Evolutionary conservation across 2,797 vertebrate genomes (phyloP).

Genomic region (Typhlichthys eigenmanni): DNA sequence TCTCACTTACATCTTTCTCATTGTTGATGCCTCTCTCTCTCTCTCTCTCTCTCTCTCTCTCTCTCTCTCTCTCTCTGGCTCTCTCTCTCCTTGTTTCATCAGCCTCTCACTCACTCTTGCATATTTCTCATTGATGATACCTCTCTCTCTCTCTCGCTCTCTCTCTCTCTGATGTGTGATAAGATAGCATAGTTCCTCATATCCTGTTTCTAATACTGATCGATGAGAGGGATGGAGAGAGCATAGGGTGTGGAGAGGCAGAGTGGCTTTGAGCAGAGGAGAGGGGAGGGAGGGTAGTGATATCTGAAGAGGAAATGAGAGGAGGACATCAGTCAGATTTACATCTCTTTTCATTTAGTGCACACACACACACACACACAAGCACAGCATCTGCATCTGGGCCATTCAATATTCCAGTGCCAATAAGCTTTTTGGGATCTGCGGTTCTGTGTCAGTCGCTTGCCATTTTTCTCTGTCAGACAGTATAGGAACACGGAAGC

Average conservation of each 20-base stretch:
- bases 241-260: slow-evolving; percentile 18
- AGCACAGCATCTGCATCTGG: slow-evolving; percentile 23
- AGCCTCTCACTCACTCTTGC: slow-evolving; percentile 14
- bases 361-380: slow-evolving; percentile 33
- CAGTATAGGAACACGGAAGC: slow-evolving; percentile 36
- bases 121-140: slow-evolving; percentile 35
- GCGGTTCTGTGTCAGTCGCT: slow-evolving; percentile 52
- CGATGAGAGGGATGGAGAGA: slow-evolving; percentile 61
- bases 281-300: slow-evolving; percentile 51
- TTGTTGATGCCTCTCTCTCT: slow-evolving; percentile 25
- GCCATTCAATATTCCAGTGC: slow-evolving; percentile 57
- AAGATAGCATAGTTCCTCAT: slow-evolving; percentile 76
- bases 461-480: slow-evolving; percentile 27
- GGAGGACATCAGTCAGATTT: slow-evolving; percentile 74
- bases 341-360: slow-evolving; percentile 76
- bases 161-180: slow-evolving; percentile 65
- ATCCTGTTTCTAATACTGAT: slow-evolving; percentile 78
- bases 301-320: slow-evolving; percentile 77
- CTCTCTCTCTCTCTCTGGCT: slow-evolving; percentile 37
- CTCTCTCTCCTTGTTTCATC: slow-evolving; percentile 40
- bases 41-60: slow-evolving; percentile 3
- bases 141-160: slow-evolving; percentile 34
- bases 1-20: slow-evolving; percentile 36
- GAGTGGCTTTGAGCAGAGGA: neutral
- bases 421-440: slow-evolving; percentile 59